Conservation (phyloP, 2,113 vertebrate genomes). For the Myrmecophaga tridactyla region DNA sequence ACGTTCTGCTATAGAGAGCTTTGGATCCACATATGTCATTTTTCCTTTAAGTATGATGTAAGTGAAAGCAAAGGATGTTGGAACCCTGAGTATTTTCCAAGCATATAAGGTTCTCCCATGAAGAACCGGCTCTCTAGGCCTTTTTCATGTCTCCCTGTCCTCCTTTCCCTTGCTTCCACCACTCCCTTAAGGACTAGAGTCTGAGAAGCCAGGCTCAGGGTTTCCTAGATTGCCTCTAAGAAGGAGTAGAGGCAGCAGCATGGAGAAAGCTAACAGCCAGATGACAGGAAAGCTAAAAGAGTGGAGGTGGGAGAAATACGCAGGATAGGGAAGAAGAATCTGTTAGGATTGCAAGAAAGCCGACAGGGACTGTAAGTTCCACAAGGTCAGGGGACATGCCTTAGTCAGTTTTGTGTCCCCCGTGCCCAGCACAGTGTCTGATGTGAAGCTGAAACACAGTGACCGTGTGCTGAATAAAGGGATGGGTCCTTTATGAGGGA, state of each 20-base stretch:
- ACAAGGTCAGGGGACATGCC: accelerated
- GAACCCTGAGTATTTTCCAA: neutral
- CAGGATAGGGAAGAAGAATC: neutral
- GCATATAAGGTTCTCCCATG: neutral
- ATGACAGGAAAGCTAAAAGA: neutral
- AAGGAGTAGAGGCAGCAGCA: neutral
- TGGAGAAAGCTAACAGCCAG: neutral
- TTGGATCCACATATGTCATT: neutral
- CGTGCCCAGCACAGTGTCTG: neutral
- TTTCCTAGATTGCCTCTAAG: neutral
- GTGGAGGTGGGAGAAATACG: neutral
- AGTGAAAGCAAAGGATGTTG: neutral
- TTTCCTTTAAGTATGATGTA: neutral
- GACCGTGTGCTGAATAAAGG: neutral
- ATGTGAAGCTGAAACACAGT: too few relatives aligned
- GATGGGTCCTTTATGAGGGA: neutral
- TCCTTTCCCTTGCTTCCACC: neutral
- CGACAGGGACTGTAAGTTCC: neutral
- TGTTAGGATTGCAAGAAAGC: neutral
- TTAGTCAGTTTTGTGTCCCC: neutral
- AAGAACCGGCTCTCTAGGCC: neutral
- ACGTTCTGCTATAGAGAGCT: neutral
- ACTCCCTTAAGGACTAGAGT: neutral
- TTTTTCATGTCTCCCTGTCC: neutral
- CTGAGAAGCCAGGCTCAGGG: neutral